Evolutionary conservation across 2,888 invertebrate species (phyloP).

Genomic region (Agelastica alni): DNA sequence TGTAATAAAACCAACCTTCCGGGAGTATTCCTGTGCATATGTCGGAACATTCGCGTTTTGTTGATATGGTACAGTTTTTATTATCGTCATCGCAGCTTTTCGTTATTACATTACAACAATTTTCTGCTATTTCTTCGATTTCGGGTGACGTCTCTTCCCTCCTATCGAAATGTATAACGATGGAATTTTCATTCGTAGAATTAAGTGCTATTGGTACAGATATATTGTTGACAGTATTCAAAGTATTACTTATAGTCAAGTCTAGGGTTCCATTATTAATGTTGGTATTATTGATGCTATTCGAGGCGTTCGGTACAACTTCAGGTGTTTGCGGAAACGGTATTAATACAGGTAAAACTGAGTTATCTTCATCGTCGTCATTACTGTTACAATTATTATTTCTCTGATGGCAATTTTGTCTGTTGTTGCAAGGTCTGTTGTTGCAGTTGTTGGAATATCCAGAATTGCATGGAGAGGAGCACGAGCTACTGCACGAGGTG

Average conservation of each 20-base stretch:
- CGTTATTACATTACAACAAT: constrained; percentile 19
- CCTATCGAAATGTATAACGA: constrained; percentile 4
- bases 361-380: not conserved
- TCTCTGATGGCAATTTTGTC: constrained; percentile 11
- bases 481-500: too few species aligned
- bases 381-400: constrained; percentile 3
- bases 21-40: constrained; percentile 10
- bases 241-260: constrained; percentile 11
- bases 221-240: constrained; percentile 23
- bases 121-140: not conserved
- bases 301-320: not conserved
- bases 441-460: constrained; percentile 11
- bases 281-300: constrained; percentile 20
- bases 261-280: constrained; percentile 13
- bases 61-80: too few species aligned
- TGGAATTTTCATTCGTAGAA: constrained; percentile 20
- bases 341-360: constrained; percentile 16
- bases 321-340: constrained; percentile 15
- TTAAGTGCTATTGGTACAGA: constrained; percentile 21
- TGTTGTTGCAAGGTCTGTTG: constrained; percentile 10
- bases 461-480: constrained; percentile 8
- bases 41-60: constrained; percentile 24
- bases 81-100: constrained; percentile 5
- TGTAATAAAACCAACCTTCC: constrained; percentile 12
- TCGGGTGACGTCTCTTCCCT: not conserved